Conservation (phyloP, 2,113 vertebrate species). For the Drymodes brunneopygia region DNA sequence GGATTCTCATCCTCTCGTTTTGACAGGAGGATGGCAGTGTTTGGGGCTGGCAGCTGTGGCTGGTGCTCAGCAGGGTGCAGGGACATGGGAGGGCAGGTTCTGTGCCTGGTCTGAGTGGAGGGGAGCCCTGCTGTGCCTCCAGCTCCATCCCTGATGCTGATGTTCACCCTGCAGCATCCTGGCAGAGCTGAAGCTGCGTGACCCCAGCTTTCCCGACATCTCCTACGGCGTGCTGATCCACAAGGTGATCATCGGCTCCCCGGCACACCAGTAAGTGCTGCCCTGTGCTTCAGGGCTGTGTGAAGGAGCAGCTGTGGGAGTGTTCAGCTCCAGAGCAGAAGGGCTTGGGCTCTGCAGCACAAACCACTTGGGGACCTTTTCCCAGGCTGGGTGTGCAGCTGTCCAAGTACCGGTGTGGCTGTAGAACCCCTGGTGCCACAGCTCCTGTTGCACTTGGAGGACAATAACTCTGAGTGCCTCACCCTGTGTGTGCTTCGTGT, state of each 20-base stretch:
- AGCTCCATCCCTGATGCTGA: neutral
- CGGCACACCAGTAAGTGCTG: conserved; percentile 81
- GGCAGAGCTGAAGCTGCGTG: conserved; percentile 84
- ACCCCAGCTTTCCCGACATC: conserved; percentile 85
- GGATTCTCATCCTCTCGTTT: neutral
- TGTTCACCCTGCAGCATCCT: conserved; percentile 78
- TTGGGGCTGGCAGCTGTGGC: neutral
- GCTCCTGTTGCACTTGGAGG: neutral
- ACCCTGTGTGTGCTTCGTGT: neutral
- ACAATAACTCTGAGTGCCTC: accelerated
- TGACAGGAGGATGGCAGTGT: neutral
- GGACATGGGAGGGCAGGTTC: neutral
- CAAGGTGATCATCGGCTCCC: conserved; percentile 88
- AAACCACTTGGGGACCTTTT: neutral
- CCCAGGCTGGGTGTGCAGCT: neutral
- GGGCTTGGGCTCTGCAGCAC: neutral
- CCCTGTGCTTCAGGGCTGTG: neutral
- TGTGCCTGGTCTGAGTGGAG: neutral
- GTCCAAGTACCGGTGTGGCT: neutral
- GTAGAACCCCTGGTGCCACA: neutral
- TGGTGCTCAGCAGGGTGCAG: accelerated
- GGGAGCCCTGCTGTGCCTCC: neutral
- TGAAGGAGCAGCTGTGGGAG: neutral
- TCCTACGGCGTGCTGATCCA: conserved; percentile 89
- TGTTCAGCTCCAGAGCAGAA: neutral